Evolutionary conservation across 2,113 vertebrate genomes (phyloP).

Genomic region (Nycticryphes semicollaris): DNA sequence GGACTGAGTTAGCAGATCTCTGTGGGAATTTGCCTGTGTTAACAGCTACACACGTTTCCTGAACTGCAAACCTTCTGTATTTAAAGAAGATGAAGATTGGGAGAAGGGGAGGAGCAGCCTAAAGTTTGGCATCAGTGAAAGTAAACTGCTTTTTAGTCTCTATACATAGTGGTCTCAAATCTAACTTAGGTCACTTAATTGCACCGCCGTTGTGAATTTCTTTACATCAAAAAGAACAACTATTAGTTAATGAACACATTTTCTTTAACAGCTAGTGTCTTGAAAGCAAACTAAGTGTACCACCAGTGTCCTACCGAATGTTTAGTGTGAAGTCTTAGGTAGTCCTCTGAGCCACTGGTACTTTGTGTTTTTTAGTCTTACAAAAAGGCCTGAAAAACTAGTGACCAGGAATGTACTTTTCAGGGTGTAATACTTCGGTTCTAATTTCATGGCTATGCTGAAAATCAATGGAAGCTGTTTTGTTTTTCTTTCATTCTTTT

Average conservation of each 20-base stretch:
- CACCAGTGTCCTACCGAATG: not conserved
- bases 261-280: not conserved
- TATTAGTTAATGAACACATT: not conserved
- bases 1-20: not conserved
- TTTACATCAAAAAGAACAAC: not conserved
- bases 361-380: not conserved
- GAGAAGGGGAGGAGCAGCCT: not conserved
- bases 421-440: not conserved
- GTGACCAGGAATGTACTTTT: not conserved
- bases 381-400: not conserved
- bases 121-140: not conserved
- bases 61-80: not conserved
- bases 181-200: not conserved
- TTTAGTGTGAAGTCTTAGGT: not conserved
- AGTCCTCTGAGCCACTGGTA: not conserved
- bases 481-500: not conserved
- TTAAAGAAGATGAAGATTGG: not conserved
- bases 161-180: not conserved
- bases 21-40: not conserved
- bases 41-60: not conserved
- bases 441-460: not conserved
- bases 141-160: not conserved
- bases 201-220: not conserved
- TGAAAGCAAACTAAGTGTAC: not conserved
- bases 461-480: rapidly evolving